Evolutionary conservation across 2,797 vertebrate genomes (phyloP).

Genomic region (Channa striata): DNA sequence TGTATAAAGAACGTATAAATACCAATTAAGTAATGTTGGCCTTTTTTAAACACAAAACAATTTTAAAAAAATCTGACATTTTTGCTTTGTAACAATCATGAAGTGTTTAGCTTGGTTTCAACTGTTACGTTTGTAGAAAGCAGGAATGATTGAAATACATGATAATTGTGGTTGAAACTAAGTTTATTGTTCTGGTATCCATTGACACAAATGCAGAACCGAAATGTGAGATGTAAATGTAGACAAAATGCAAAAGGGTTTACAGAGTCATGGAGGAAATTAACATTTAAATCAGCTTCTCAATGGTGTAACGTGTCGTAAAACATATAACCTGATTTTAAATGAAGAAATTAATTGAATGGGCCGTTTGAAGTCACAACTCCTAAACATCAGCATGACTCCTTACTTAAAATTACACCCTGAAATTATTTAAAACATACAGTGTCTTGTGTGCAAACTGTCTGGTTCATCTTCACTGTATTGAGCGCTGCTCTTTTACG

Average conservation of each 20-base stretch:
- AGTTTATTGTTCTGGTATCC: slow-evolving; percentile 19
- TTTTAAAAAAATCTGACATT: too few species aligned
- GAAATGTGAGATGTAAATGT: slow-evolving; percentile 5
- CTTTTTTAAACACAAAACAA: slow-evolving; percentile 17
- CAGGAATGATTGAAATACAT: background rate
- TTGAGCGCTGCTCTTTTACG: background rate
- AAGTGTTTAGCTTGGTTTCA: background rate
- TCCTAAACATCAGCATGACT: background rate
- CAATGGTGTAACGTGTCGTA: background rate
- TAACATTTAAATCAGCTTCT: background rate
- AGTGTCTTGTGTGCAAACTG: slow-evolving; percentile 1
- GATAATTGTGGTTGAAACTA: background rate
- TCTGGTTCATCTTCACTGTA: background rate
- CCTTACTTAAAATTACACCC: background rate
- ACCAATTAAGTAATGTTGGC: slow-evolving; percentile 37
- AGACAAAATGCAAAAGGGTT: background rate
- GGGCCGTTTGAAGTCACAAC: background rate
- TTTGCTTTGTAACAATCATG: too few species aligned
- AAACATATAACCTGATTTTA: background rate
- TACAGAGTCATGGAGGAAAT: background rate
- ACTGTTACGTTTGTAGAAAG: background rate
- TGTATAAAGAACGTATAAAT: slow-evolving; percentile 83
- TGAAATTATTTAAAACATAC: slow-evolving; percentile 14
- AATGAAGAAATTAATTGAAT: slow-evolving; percentile 3
- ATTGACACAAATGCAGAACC: slow-evolving; percentile 21